Conservation (phyloP, 64 coral and sea anemone species). For the Montipora foliosa region DNA sequence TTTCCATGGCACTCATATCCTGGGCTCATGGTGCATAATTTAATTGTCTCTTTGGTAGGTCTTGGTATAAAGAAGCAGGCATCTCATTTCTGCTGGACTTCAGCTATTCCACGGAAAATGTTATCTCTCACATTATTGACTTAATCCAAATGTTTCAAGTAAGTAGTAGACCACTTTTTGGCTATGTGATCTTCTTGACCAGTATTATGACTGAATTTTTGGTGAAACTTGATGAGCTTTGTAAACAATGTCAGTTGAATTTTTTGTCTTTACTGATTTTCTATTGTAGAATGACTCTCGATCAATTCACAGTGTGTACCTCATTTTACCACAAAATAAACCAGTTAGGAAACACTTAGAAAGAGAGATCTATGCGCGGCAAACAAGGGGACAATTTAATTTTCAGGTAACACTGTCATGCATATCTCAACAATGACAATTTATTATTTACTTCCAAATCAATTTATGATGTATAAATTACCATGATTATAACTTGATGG, state of each 20-base stretch:
- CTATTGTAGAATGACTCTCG: constrained; percentile 25
- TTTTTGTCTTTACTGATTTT: neutral
- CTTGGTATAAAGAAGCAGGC: constrained; percentile 78
- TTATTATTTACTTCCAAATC: too few species aligned
- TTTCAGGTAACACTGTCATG: constrained; percentile 54
- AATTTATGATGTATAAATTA: too few species aligned
- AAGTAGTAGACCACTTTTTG: neutral
- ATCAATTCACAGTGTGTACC: constrained; percentile 46
- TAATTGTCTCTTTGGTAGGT: constrained; percentile 10
- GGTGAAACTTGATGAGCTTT: neutral
- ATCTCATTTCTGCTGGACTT: constrained; percentile 81
- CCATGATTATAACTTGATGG: too few species aligned
- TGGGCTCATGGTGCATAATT: too few species aligned
- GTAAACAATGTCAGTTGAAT: too few species aligned
- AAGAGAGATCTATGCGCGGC: constrained; percentile 75
- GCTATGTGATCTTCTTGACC: neutral
- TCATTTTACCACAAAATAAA: constrained; percentile 83
- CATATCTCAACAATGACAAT: too few species aligned
- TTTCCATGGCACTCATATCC: too few species aligned
- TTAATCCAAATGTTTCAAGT: constrained; percentile 80
- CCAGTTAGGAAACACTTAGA: constrained; percentile 75
- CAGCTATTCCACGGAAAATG: constrained; percentile 53
- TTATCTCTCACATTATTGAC: constrained; percentile 56
- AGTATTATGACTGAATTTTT: neutral
- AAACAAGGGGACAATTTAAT: constrained; percentile 53